These are phyloP conservation scores for Limonius californicus DNA, from an alignment of 1,140 invertebrate species.

Conservation along the genomic window DNA sequence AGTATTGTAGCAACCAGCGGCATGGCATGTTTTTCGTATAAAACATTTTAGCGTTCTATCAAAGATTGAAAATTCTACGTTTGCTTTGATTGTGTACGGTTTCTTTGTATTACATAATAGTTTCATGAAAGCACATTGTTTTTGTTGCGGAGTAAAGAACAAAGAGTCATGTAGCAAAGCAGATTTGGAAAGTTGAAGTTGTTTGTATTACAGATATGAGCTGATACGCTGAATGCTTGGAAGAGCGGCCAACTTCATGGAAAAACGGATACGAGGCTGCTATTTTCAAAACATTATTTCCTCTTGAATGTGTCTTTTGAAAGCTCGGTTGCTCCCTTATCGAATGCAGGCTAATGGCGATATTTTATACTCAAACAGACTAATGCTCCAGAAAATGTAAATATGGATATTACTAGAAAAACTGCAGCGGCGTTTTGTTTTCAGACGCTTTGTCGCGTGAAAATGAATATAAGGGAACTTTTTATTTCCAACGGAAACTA, in stretches of 20 bases:
- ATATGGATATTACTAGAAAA: neutral
- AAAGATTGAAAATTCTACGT: too few relatives aligned
- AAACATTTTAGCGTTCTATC: too few relatives aligned
- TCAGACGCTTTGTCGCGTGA: neutral
- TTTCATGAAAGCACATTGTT: too few relatives aligned
- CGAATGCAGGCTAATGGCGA: slow-evolving; percentile 30
- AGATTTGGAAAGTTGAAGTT: neutral
- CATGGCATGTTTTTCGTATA: too few relatives aligned
- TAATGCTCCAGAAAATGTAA: slow-evolving; percentile 18
- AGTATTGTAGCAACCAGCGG: too few relatives aligned
- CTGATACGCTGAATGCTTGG: slow-evolving; percentile 17
- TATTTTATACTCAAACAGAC: slow-evolving; percentile 24
- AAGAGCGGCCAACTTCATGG: slow-evolving; percentile 12
- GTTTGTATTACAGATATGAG: slow-evolving; percentile 9
- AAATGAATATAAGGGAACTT: neutral
- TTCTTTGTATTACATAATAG: too few relatives aligned
- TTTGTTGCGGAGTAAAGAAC: neutral
- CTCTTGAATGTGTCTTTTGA: slow-evolving; percentile 38
- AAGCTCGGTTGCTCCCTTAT: slow-evolving; percentile 32
- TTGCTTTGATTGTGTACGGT: too few relatives aligned
- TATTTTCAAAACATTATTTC: slow-evolving; percentile 40
- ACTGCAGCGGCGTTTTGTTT: neutral
- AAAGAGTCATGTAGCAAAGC: neutral
- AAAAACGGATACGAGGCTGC: slow-evolving; percentile 17
- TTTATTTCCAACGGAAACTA: neutral